phyloP scores from a whole-genome alignment of 2,797 vertebrate species.

The Hyperoplus lanceolatus region DNA sequence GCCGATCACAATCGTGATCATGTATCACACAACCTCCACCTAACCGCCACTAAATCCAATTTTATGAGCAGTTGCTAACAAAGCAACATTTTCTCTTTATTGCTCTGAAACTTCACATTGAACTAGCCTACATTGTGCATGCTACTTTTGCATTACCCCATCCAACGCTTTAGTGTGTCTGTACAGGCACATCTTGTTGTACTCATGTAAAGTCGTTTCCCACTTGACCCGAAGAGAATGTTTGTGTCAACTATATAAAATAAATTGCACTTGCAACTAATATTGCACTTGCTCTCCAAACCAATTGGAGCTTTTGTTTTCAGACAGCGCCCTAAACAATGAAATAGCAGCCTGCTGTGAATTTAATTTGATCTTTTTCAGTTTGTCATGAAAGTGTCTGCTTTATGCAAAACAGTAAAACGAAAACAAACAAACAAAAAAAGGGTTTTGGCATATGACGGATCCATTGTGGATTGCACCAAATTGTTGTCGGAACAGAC shows the following conservation, averaged over 20 bases:
- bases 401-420: not conserved
- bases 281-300: not conserved
- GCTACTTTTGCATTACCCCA: not conserved
- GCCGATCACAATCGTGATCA: not conserved
- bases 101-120: not conserved
- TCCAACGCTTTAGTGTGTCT: not conserved
- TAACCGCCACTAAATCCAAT: not conserved
- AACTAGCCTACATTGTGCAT: constrained; percentile 8
- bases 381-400: not conserved
- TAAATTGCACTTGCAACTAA: constrained; percentile 9
- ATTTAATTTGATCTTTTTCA: constrained; percentile 14
- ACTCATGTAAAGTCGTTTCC: constrained; percentile 15
- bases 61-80: not conserved
- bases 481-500: constrained; percentile 19
- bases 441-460: not conserved
- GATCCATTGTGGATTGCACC: not conserved
- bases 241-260: not conserved
- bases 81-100: not conserved
- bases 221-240: not conserved
- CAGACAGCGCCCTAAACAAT: constrained; percentile 3
- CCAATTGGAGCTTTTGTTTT: constrained; percentile 41
- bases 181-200: not conserved
- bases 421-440: not conserved
- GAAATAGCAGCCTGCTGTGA: not conserved
- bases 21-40: not conserved